These are phyloP conservation scores for Platycheirus albimanus DNA, from an alignment of 2,888 invertebrate species.

Conservation along the genomic window DNA sequence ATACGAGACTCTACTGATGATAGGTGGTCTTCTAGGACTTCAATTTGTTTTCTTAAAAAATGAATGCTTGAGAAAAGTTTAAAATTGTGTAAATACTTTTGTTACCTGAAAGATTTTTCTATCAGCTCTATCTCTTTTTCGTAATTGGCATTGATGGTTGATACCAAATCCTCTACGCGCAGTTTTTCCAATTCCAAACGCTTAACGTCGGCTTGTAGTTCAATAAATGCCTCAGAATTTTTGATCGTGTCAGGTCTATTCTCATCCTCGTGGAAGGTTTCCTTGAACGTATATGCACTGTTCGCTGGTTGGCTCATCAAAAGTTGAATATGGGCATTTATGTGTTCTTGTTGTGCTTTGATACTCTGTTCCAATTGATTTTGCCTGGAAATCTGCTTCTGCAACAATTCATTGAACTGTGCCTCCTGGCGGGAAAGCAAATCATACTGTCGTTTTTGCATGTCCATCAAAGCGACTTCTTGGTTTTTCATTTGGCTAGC, in stretches of 20 bases:
- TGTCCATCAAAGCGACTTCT: constrained; percentile 80
- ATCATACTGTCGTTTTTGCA: constrained; percentile 81
- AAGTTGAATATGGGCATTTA: constrained; percentile 81
- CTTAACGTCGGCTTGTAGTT: constrained; percentile 79
- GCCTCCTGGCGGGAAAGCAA: constrained; percentile 79
- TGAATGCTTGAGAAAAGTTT: background rate
- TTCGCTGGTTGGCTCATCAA: constrained; percentile 79
- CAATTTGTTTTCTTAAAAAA: constrained; percentile 79
- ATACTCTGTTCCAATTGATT: constrained; percentile 81
- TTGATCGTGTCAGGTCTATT: background rate
- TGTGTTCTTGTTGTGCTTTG: constrained; percentile 81
- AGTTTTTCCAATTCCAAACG: constrained; percentile 80
- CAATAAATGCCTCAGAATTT: constrained; percentile 74
- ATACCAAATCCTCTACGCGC: constrained; percentile 81
- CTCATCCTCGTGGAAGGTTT: constrained; percentile 7
- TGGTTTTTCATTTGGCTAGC: constrained; percentile 81
- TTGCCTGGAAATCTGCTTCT: constrained; percentile 81
- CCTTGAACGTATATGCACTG: background rate
- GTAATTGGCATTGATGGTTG: constrained; percentile 81
- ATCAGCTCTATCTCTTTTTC: constrained; percentile 82
- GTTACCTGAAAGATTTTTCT: constrained; percentile 81
- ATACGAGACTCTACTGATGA: constrained; percentile 79
- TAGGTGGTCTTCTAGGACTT: constrained; percentile 80
- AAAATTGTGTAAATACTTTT: background rate
- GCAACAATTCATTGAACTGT: constrained; percentile 80